Base-by-base conservation (phyloP, 2,797 vertebrate genomes). In the Pogonophryne albipinna region DNA sequence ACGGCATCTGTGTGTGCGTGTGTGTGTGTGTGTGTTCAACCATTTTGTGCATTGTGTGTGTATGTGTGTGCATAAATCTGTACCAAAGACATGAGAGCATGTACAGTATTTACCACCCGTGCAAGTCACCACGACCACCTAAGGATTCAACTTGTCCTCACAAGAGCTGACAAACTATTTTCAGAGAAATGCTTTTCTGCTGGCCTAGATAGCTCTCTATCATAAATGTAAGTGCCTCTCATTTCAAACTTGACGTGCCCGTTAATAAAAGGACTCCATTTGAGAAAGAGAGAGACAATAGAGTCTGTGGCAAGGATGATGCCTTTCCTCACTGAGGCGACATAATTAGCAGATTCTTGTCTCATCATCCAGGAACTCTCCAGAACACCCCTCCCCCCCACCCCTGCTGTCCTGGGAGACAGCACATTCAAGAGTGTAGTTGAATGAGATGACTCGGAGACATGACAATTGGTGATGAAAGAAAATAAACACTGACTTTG, bases 281-380 rank as follows among this genome's bases (percentile, higher is more conserved):
- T 23, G 38, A 2, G 49, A 75, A 27, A 45, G 47, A 12, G 2
- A 60, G 66, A 60, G 51, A 41, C 34, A 17, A 74, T 51, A 44
- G 64, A 84, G 51, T 42, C 67, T 50, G 69, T 66, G 50, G 62
- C 78, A 78, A 74, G 68, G 76, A 78, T 38, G 14, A 10, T 49
- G 66, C 55, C 59, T 80, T 87, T 69, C 51, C 76, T 78, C 55
- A 64, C 38, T 55, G 63, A 81, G 72, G 77, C 45, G 45, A 72
- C 72, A 80, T 85, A 81, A 87, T 86, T 84, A 84, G 82, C 80
- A 64, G 76, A 79, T 75, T 82, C 52, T 68, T 80, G 66, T 88
- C 73, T 91, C 65, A 80, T 82, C 79, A 78, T 76, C 50, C 44
- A 76, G 63, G 63, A 85, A 81, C 79, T 80, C 79, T 79, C 69